Percentiles rank a stretch among this genome's conserved stretches.
phyloP scores from a whole-genome alignment of 2,888 invertebrate species.

The Meteorus colon region DNA sequence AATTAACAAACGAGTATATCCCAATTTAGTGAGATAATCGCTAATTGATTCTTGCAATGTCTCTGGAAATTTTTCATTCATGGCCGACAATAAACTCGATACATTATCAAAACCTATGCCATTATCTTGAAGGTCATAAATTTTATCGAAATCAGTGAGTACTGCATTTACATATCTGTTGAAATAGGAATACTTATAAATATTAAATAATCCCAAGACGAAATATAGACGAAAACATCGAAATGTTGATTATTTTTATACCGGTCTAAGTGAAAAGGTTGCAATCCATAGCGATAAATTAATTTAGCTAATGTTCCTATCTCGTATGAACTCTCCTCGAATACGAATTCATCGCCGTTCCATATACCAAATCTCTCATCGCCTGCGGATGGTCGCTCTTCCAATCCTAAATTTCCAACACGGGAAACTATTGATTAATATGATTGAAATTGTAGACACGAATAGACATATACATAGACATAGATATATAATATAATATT shows the following conservation, averaged over 20 bases:
- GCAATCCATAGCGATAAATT: slow-evolving; percentile 77
- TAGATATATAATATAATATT: slow-evolving; percentile 23
- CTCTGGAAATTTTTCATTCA: slow-evolving; percentile 74
- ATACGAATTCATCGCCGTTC: slow-evolving; percentile 76
- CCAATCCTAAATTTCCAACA: slow-evolving; percentile 63
- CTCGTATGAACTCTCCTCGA: slow-evolving; percentile 74
- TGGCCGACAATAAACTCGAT: slow-evolving; percentile 74
- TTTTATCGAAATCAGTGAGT: slow-evolving; percentile 71
- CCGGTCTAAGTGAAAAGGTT: slow-evolving; percentile 72
- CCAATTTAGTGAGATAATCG: slow-evolving; percentile 70
- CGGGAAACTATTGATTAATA: slow-evolving; percentile 11
- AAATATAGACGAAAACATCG: no score
- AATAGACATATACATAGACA: neutral
- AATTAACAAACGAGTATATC: slow-evolving; percentile 74
- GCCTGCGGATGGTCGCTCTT: slow-evolving; percentile 54
- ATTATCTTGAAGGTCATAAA: slow-evolving; percentile 76
- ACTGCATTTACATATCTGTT: slow-evolving; percentile 58
- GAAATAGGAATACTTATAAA: neutral
- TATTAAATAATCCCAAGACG: no score
- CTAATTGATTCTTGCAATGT: slow-evolving; percentile 70
- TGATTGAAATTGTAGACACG: neutral
- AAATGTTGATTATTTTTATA: slow-evolving; percentile 53
- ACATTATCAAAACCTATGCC: slow-evolving; percentile 75
- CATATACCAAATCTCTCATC: slow-evolving; percentile 72
- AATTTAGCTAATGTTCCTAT: slow-evolving; percentile 73